Evolutionary conservation across 2,888 invertebrate genomes (phyloP), one percentile per base, ranked within the genome.

Genomic region (Macaria notata): DNA sequence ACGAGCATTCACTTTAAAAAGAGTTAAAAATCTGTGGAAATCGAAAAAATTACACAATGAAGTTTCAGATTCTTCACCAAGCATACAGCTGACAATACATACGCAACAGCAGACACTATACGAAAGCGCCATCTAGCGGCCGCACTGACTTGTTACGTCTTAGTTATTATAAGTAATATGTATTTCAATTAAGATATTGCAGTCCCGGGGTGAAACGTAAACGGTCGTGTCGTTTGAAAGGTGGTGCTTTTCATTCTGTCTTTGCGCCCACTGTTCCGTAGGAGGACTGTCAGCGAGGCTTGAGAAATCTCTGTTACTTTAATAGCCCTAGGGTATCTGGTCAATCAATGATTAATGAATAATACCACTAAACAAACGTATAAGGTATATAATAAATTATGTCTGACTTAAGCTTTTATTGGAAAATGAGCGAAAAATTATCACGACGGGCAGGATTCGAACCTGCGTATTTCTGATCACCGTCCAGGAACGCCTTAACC

Each of bases 111-210:
- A 54, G 54, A 19, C 52, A 54, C 30, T 19, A 36, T 39, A 49
- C 19, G 44, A 52, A 52, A 55, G 51, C 31, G 33, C 6, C 31
- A 43, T 41, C 49, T 51, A 8, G 39, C 49, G 7, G 46, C 43
- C 54, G 9, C 46, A 30, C 31, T 33, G 42, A 57, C 51, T 57
- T 57, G 48, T 57, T 39, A 38, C 9, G 46, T 54, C 62, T 49
- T 48, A 63, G 61, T 58, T 56, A 50, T 46, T 51, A 49, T 36
- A 36, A 36, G 47, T 56, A 58, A 50, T 49, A 60, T 62, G 47
- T 49, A 59, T 59, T 54, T 41, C 31, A 59, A 59, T 66, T 66
- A 50, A 62, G 44, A 8, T 66, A 66, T 66, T 49, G 66, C 66
- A 66, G 66, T 36, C 59, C 59, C 60, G 64, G 46, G 63, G 54